Conservation (phyloP, 2,888 invertebrate genomes). For the Mactromeris polynyma region DNA sequence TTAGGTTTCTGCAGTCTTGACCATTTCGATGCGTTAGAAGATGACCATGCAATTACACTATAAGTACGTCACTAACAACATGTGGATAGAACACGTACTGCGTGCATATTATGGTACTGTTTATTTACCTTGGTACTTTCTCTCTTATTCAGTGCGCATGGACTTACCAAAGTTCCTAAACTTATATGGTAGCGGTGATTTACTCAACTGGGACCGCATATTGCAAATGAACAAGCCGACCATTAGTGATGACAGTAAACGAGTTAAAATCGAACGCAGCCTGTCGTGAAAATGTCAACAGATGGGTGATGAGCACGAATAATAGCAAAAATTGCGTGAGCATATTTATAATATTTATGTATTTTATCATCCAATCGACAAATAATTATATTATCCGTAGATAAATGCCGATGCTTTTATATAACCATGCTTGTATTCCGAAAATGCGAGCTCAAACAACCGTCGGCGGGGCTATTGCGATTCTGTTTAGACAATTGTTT, state of each 20-base stretch:
- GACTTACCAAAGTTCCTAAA: too few relatives aligned
- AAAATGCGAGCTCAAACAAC: neutral
- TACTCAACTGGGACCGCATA: neutral
- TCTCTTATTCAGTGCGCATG: too few relatives aligned
- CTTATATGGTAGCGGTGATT: too few relatives aligned
- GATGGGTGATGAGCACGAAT: conserved; percentile 26
- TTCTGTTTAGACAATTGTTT: neutral
- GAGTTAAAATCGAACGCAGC: conserved; percentile 40
- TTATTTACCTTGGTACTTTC: too few relatives aligned
- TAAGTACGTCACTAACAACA: too few relatives aligned
- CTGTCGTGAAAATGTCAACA: conserved; percentile 43
- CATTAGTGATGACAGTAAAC: neutral
- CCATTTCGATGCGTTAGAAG: too few relatives aligned
- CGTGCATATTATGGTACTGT: too few relatives aligned
- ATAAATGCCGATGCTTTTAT: neutral
- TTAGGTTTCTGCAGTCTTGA: too few relatives aligned
- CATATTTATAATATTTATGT: neutral
- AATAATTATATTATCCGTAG: neutral
- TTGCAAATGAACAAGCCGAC: neutral
- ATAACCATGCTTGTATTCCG: neutral
- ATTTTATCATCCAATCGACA: neutral
- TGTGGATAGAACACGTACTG: too few relatives aligned
- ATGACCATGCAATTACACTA: too few relatives aligned
- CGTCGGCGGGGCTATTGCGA: neutral
- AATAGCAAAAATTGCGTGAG: neutral